Evolutionary conservation across 2,113 vertebrate species (phyloP).

Genomic region (Sapayoa aenigma): DNA sequence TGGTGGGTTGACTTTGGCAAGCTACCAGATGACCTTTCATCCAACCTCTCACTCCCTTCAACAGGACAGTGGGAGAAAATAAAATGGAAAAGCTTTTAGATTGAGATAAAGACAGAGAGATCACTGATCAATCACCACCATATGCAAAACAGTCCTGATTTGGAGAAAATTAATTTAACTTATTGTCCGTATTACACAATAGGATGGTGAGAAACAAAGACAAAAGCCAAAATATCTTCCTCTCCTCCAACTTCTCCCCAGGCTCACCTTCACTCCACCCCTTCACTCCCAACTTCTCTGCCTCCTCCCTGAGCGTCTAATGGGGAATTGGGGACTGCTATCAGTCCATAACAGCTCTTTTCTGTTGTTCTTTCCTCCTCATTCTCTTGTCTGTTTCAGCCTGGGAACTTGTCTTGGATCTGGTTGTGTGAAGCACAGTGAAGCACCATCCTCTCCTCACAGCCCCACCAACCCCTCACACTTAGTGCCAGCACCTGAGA

Average conservation of each 20-base stretch:
- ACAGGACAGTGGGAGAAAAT: neutral
- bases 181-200: neutral
- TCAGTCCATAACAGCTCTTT: accelerated
- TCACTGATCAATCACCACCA: neutral
- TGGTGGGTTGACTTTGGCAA: neutral
- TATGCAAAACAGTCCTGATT: neutral
- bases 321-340: neutral
- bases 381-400: neutral
- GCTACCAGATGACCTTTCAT: neutral
- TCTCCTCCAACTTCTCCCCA: neutral
- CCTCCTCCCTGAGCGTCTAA: accelerated
- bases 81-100: accelerated
- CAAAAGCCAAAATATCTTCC: neutral
- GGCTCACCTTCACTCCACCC: neutral
- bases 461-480: neutral
- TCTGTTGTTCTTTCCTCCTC: neutral
- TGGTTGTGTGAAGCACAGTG: accelerated
- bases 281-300: neutral
- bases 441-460: neutral
- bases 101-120: neutral
- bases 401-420: neutral
- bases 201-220: neutral
- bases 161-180: neutral
- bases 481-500: neutral
- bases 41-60: neutral